These are phyloP conservation scores for Tenrec ecaudatus DNA, from an alignment of 2,113 vertebrate species.

Conservation along the genomic window DNA sequence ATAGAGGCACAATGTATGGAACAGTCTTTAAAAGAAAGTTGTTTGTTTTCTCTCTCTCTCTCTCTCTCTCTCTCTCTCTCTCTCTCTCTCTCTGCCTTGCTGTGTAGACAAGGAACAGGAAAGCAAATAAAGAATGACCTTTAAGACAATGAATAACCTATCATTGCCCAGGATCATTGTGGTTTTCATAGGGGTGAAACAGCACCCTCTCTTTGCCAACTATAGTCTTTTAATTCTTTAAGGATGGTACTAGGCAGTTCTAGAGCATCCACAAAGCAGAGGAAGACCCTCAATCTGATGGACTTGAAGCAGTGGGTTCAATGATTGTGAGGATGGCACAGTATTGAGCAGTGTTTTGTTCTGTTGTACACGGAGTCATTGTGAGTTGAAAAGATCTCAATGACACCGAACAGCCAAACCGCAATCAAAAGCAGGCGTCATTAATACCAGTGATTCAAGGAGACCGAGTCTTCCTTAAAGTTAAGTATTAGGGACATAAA, in stretches of 20 bases:
- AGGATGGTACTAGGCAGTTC: background rate
- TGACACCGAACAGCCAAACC: too few relatives aligned
- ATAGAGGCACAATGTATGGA: too few relatives aligned
- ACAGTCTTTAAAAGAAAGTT: background rate
- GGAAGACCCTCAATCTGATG: too few relatives aligned
- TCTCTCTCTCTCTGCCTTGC: background rate
- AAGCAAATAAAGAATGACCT: conserved; percentile 45
- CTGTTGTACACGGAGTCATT: too few relatives aligned
- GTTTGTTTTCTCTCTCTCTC: conserved; percentile 11
- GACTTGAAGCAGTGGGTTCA: too few relatives aligned
- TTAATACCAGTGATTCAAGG: background rate
- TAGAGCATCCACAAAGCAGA: too few relatives aligned
- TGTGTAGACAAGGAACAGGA: conserved; percentile 22
- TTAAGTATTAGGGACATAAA: background rate
- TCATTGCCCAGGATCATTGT: background rate
- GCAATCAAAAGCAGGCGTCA: background rate
- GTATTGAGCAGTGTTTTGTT: too few relatives aligned
- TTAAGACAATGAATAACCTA: conserved; percentile 16
- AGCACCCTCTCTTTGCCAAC: background rate
- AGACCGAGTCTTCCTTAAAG: background rate
- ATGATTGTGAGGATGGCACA: too few relatives aligned
- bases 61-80: too few relatives aligned
- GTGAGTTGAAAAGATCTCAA: too few relatives aligned
- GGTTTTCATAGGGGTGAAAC: background rate
- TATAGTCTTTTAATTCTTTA: conserved; percentile 8